phyloP scores from a whole-genome alignment of 1,140 invertebrate genomes.

The Heterodera carotae region DNA sequence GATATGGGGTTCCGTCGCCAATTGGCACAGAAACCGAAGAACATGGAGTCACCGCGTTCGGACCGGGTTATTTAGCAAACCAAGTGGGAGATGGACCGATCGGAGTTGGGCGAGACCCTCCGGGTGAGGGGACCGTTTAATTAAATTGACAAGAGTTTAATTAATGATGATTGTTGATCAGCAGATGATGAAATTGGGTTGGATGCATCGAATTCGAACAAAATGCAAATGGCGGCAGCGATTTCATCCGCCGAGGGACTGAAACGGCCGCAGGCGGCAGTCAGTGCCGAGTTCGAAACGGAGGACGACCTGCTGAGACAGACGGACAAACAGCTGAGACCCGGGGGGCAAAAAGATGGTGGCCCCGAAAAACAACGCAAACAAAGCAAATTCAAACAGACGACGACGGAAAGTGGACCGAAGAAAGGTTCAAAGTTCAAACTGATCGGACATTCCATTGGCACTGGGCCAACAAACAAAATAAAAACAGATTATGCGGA shows the following conservation, averaged over 20 bases:
- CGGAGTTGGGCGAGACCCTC: constrained; percentile 9
- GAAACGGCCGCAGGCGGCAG: constrained; percentile 32
- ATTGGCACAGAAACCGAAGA: background rate
- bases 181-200: too few relatives aligned
- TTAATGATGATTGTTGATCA: too few relatives aligned
- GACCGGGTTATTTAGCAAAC: constrained; percentile 10
- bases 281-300: constrained; percentile 61
- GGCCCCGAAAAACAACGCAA: background rate
- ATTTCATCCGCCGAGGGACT: constrained; percentile 7
- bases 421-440: constrained; percentile 5
- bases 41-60: constrained; percentile 13
- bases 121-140: too few relatives aligned
- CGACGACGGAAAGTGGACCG: constrained; percentile 6
- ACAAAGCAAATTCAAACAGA: too few relatives aligned
- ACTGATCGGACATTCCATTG: too few relatives aligned
- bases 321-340: background rate
- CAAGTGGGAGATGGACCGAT: constrained; percentile 10
- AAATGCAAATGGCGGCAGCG: too few relatives aligned
- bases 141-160: too few relatives aligned
- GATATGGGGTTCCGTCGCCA: background rate
- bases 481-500: constrained; percentile 53
- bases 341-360: background rate
- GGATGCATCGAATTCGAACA: background rate
- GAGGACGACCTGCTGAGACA: constrained; percentile 48
- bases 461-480: too few relatives aligned